A percentile compares a stretch with the other conserved stretches of the same genome.
Conservation (phyloP, 2,888 invertebrate species). For the Luperina testacea region DNA sequence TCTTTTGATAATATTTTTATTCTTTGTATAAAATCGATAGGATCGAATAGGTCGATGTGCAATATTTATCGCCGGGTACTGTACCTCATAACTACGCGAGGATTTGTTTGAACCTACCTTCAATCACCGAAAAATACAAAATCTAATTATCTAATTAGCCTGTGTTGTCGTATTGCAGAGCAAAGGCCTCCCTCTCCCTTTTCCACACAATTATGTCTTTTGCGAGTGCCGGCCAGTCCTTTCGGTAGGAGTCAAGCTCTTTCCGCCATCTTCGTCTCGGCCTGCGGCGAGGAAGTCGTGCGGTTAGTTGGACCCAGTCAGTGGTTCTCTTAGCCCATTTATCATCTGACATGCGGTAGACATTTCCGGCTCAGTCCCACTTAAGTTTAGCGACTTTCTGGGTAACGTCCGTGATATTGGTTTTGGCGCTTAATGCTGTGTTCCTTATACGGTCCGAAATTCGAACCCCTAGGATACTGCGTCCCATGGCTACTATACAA, state of each 20-base stretch:
- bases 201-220: neutral
- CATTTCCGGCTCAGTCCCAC: neutral
- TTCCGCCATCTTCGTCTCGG: neutral
- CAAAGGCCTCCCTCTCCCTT: neutral
- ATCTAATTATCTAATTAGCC: neutral
- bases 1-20: too few species aligned
- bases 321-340: neutral
- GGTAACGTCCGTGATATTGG: too few species aligned
- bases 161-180: neutral
- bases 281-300: neutral
- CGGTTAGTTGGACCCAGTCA: neutral
- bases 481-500: too few species aligned
- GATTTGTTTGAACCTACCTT: conserved; percentile 31
- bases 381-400: neutral
- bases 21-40: too few species aligned
- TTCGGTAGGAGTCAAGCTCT: neutral
- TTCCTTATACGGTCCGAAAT: neutral
- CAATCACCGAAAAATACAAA: conserved; percentile 1
- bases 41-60: too few species aligned
- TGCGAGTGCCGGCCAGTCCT: neutral
- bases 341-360: neutral
- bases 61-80: too few species aligned
- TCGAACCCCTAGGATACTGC: neutral
- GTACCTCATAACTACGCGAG: conserved; percentile 33
- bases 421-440: neutral